Base-by-base conservation (phyloP, 2,888 invertebrate species). In the Lasioglossum morio region DNA sequence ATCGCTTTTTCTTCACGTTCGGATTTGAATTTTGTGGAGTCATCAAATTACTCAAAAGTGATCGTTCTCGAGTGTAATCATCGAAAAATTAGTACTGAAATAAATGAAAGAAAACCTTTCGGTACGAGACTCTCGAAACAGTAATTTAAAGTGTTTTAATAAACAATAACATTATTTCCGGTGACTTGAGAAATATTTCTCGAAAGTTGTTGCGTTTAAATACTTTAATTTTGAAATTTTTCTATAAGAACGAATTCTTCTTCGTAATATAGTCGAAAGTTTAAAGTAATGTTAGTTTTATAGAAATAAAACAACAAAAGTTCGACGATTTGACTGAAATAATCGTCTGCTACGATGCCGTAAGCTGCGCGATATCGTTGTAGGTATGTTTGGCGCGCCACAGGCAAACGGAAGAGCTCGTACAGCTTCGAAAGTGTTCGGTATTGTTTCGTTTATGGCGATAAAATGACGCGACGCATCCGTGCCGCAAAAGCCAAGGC, bases 391-490 rank as follows among this genome's bases (percentile, higher is more conserved):
- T 85, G 72, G 63, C 85, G 84, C 85, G 85, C 79, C 85, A 85
- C 70, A 53, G 78, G 53, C 85, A 53, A 72, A 27, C 85, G 69
- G 75, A 75, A 79, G 75, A 84, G 75, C 72, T 43, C 69, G 79
- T 78, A 73, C 75, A 69, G 74, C 69, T 74, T 74, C 53, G 77
- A 86, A 86, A 86, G 66, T 30, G 81, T 81, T 72, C 86, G 63
- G 79, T 63, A 77, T 86, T 81, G 85, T 81, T 77, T 85, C 79
- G 76, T 79, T 75, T 85, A 85, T 76, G 85, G 85, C 72, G 79
- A 85, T 85, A 79, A 85, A 85, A 43, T 72, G 85, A 85, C 85
- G 85, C 76, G 85, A 75, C 72, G 85, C 79, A 84, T 77, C 73
- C 79, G 46, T 69, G 74, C 34, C 63, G 57, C 34, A 37, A 19